These are phyloP conservation scores for Magallana angulata DNA, from an alignment of 1,140 invertebrate species.

Conservation along the genomic window DNA sequence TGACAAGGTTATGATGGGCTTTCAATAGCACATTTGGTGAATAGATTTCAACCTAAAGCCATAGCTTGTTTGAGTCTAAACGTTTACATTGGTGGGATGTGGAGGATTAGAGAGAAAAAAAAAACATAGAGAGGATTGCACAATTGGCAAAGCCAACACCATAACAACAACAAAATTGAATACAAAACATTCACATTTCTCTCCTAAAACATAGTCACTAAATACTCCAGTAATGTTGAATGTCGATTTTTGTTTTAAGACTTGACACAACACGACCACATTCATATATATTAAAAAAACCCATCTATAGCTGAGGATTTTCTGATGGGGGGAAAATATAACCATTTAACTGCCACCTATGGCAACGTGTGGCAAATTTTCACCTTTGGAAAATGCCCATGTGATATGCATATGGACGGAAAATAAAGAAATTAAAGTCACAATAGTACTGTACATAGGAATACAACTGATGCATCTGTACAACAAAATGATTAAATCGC, in stretches of 20 bases:
- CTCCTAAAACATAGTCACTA: background rate
- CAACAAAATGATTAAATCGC: background rate
- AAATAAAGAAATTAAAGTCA: background rate
- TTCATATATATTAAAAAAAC: background rate
- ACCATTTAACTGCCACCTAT: background rate
- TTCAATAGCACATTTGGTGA: too few species aligned
- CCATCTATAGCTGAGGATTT: background rate
- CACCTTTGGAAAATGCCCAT: background rate
- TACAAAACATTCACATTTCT: background rate
- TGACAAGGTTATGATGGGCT: too few species aligned
- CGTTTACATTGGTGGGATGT: too few species aligned
- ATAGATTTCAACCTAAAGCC: too few species aligned
- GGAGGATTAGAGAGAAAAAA: background rate
- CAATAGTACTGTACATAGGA: background rate
- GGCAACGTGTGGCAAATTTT: background rate
- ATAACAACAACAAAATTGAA: constrained; percentile 1
- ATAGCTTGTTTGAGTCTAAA: too few species aligned
- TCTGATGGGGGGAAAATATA: background rate
- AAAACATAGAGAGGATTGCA: background rate
- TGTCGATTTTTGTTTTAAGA: background rate
- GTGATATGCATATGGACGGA: constrained; percentile 28
- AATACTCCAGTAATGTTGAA: background rate
- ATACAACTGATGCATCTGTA: constrained; percentile 1
- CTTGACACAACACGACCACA: background rate
- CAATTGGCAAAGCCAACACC: constrained; percentile 25